phyloP scores from a whole-genome alignment of 2,113 vertebrate genomes.

The Gavia stellata region DNA sequence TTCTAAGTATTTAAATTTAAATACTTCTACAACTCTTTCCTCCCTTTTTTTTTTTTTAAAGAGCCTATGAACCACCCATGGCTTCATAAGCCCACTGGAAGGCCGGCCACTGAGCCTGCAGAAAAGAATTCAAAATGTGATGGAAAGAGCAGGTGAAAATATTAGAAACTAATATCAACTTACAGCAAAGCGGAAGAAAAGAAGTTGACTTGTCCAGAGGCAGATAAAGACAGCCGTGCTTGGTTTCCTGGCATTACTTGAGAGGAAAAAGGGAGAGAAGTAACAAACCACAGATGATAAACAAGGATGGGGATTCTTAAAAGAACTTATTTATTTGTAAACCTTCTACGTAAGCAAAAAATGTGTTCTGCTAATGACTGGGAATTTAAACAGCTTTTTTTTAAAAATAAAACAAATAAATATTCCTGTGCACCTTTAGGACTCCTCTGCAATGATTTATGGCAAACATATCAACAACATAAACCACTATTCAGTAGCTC shows the following conservation, averaged over 20 bases:
- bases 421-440: not conserved
- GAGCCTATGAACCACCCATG: not conserved
- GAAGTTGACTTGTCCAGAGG: not conserved
- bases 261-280: not conserved
- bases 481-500: constrained; percentile 29
- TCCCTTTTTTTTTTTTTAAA: not conserved
- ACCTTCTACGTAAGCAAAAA: not conserved
- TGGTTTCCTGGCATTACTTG: not conserved
- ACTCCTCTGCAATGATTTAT: constrained; percentile 8
- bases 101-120: rapidly evolving
- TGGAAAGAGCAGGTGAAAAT: not conserved
- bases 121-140: not conserved
- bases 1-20: not conserved
- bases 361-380: not conserved
- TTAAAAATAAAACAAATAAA: constrained; percentile 14
- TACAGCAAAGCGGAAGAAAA: not conserved
- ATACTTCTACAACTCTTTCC: not conserved
- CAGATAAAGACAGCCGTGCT: not conserved
- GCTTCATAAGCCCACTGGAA: not conserved
- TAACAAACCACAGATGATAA: not conserved
- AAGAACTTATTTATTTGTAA: constrained; percentile 17
- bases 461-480: not conserved
- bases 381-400: not conserved
- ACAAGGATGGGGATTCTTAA: not conserved
- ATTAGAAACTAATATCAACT: not conserved